Evolutionary conservation across 2,113 vertebrate species (phyloP).

Genomic region (Corythoichthys haematopterus): DNA sequence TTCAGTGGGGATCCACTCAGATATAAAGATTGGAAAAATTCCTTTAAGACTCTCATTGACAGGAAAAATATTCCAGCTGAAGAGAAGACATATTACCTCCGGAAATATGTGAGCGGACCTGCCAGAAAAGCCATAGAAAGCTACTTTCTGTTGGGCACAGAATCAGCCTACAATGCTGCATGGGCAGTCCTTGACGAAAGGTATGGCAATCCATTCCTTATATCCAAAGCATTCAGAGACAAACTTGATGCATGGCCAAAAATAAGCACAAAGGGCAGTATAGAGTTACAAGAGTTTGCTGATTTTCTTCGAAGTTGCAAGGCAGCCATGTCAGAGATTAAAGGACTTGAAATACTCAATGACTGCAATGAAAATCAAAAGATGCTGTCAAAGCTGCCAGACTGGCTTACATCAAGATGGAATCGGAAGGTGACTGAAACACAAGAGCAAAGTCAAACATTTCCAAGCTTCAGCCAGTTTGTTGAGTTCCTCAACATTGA

Average conservation of each 20-base stretch:
- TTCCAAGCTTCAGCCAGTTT: neutral
- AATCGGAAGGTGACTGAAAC: neutral
- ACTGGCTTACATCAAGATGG: neutral
- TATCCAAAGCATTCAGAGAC: neutral
- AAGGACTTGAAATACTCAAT: neutral
- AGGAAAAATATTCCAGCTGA: neutral
- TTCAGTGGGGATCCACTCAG: constrained; percentile 14
- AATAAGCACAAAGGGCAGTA: no score
- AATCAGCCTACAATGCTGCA: neutral
- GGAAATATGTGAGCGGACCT: neutral
- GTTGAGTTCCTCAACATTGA: neutral
- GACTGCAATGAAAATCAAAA: neutral
- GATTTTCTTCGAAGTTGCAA: no score
- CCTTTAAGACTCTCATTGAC: neutral
- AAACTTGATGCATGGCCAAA: neutral
- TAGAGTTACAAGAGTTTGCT: no score
- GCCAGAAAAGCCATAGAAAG: neutral
- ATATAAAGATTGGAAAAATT: neutral
- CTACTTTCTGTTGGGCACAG: neutral
- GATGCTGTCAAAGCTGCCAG: neutral
- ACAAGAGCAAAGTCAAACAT: neutral
- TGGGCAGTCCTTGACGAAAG: neutral
- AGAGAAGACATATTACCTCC: neutral
- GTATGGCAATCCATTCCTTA: neutral
- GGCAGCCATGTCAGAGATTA: neutral